These are phyloP conservation scores for Odontesthes bonariensis DNA, from an alignment of 2,113 vertebrate genomes.

Conservation along the genomic window DNA sequence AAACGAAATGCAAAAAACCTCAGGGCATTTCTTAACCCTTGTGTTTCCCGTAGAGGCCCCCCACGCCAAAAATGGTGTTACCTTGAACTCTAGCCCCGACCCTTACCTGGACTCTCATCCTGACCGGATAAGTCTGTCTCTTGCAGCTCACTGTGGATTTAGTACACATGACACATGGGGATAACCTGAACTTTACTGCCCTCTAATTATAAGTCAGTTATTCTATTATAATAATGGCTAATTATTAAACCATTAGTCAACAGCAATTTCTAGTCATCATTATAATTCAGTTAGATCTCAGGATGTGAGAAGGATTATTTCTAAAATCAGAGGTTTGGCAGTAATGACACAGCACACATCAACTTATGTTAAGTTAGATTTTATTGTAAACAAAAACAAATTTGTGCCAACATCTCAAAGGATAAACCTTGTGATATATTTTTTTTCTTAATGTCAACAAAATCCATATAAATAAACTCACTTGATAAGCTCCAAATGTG, in stretches of 20 bases:
- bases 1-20: slow-evolving; percentile 78
- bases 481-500: background rate
- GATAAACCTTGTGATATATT: background rate
- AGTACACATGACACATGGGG: background rate
- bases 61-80: slow-evolving; percentile 3
- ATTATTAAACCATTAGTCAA: slow-evolving; percentile 26
- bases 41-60: slow-evolving; percentile 9
- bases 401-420: slow-evolving; percentile 12
- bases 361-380: slow-evolving; percentile 7
- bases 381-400: background rate
- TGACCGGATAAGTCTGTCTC: background rate
- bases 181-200: slow-evolving; percentile 13
- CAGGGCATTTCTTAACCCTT: slow-evolving; percentile 81
- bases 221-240: slow-evolving; percentile 14
- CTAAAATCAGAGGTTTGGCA: slow-evolving; percentile 28
- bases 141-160: slow-evolving; percentile 6
- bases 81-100: slow-evolving; percentile 14
- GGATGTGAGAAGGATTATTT: slow-evolving; percentile 36
- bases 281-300: slow-evolving; percentile 33
- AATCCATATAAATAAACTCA: background rate
- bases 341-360: background rate
- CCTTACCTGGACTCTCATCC: background rate
- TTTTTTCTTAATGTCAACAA: slow-evolving; percentile 14
- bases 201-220: slow-evolving; percentile 7
- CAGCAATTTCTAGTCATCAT: background rate